Conservation (phyloP, 2,113 vertebrate genomes). For the Anolis carolinensis region DNA sequence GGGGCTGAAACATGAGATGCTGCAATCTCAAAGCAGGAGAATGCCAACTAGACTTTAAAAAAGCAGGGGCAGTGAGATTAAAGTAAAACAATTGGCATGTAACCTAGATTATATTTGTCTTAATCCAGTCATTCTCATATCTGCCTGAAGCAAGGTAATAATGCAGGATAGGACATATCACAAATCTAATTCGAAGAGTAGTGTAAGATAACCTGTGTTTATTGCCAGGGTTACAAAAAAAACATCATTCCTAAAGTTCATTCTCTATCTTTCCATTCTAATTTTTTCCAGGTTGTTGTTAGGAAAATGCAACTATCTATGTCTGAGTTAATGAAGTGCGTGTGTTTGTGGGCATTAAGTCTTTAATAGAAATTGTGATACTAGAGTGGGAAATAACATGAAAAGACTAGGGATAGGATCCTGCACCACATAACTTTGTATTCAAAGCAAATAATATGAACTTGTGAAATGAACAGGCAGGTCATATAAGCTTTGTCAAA, state of each 20-base stretch:
- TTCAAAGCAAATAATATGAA: no score
- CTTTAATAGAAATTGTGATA: no score
- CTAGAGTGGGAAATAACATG: no score
- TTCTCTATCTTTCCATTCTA: neutral
- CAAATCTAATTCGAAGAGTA: neutral
- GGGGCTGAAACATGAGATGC: no score
- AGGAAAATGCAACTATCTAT: neutral
- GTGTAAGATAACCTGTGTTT: fast-evolving
- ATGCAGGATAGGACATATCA: neutral
- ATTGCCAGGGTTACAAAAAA: neutral
- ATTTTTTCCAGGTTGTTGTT: neutral
- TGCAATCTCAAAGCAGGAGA: neutral
- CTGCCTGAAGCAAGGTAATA: slow-evolving; percentile 15
- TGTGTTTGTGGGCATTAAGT: no score
- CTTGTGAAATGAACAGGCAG: no score
- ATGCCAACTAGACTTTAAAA: no score
- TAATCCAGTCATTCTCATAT: slow-evolving; percentile 64
- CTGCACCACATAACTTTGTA: no score
- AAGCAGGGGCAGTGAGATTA: slow-evolving; percentile 40
- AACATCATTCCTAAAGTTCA: neutral
- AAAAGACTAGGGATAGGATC: no score
- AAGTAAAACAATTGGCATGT: fast-evolving
- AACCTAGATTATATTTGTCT: slow-evolving; percentile 40
- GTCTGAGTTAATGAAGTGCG: no score
- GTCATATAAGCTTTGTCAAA: no score